A percentile compares a stretch with the other conserved stretches of the same genome.
phyloP scores from a whole-genome alignment of 2,797 vertebrate genomes.

The Eremophila alpestris region DNA sequence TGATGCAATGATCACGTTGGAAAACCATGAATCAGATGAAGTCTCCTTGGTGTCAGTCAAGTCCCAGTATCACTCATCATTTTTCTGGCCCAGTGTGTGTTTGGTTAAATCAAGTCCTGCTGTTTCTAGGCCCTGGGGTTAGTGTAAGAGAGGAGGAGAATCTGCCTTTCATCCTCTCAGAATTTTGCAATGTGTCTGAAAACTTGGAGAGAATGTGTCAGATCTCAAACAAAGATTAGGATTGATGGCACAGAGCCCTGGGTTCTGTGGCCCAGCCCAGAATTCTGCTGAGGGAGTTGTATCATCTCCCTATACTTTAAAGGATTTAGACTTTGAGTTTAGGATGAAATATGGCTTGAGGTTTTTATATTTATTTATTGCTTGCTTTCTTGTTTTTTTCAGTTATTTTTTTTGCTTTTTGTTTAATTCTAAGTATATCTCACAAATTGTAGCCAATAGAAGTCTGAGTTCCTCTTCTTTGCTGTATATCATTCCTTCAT shows the following conservation, averaged over 20 bases:
- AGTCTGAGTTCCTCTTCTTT: not conserved
- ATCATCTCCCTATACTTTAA: slow-evolving; percentile 1
- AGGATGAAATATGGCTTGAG: slow-evolving; percentile 15
- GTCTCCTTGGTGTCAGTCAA: not conserved
- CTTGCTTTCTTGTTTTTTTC: not conserved
- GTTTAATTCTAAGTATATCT: not conserved
- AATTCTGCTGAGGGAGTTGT: slow-evolving; percentile 22
- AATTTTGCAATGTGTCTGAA: slow-evolving; percentile 42
- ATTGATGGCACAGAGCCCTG: slow-evolving; percentile 18
- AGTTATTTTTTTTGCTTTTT: fast-evolving
- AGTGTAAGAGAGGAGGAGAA: slow-evolving; percentile 6
- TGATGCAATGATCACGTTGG: not conserved
- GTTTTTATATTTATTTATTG: not conserved
- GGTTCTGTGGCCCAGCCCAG: slow-evolving; percentile 25
- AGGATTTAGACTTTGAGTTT: not conserved
- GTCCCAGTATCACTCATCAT: not conserved
- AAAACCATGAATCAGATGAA: not conserved
- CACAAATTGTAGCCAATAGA: not conserved
- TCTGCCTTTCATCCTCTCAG: slow-evolving; percentile 46
- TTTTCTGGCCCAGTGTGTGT: slow-evolving; percentile 27
- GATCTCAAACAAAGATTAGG: slow-evolving; percentile 36
- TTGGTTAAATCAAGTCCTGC: slow-evolving; percentile 53
- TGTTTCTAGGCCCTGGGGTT: slow-evolving; percentile 43
- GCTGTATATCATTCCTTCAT: not conserved
- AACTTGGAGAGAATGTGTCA: slow-evolving; percentile 49